These are phyloP conservation scores for Phrynocephalus guinanensis DNA, from an alignment of 2,797 vertebrate species.

Conservation along the genomic window DNA sequence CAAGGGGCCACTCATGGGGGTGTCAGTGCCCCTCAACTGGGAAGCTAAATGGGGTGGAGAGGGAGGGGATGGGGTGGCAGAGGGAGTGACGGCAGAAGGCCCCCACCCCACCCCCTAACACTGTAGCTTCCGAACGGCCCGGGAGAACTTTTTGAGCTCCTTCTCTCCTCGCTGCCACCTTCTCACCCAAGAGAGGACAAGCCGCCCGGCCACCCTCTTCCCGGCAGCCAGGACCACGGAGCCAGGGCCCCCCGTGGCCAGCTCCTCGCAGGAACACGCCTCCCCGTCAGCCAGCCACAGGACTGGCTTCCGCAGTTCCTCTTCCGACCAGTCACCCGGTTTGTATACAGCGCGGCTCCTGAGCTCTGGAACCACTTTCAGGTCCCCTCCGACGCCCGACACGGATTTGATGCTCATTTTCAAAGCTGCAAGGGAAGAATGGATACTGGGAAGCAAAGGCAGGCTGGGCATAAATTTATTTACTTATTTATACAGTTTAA, in stretches of 20 bases:
- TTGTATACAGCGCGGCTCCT: slow-evolving; percentile 81
- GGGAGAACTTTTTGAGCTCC: slow-evolving; percentile 82
- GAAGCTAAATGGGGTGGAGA: no score
- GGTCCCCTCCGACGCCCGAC: slow-evolving; percentile 62
- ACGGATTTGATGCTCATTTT: slow-evolving; percentile 55
- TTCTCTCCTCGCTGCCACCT: slow-evolving; percentile 80
- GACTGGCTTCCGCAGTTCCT: slow-evolving; percentile 73
- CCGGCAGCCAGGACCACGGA: slow-evolving; percentile 77
- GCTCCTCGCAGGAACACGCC: slow-evolving; percentile 79
- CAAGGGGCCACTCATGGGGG: no score
- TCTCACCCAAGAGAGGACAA: slow-evolving; percentile 80
- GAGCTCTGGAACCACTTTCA: slow-evolving; percentile 77
- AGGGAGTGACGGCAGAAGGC: not conserved
- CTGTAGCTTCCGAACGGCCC: slow-evolving; percentile 76
- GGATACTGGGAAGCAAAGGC: not conserved
- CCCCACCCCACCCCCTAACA: slow-evolving; percentile 64
- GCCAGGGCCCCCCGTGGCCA: slow-evolving; percentile 68
- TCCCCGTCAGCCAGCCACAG: slow-evolving; percentile 81
- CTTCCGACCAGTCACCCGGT: slow-evolving; percentile 74
- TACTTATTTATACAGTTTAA: no score
- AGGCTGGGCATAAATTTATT: no score
- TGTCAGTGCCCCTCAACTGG: no score
- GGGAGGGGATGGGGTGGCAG: no score
- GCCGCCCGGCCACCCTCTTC: slow-evolving; percentile 73
- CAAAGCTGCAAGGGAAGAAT: slow-evolving; percentile 35